Evolutionary conservation across 2,888 invertebrate species (phyloP).

Genomic region (Tinea trinotella): DNA sequence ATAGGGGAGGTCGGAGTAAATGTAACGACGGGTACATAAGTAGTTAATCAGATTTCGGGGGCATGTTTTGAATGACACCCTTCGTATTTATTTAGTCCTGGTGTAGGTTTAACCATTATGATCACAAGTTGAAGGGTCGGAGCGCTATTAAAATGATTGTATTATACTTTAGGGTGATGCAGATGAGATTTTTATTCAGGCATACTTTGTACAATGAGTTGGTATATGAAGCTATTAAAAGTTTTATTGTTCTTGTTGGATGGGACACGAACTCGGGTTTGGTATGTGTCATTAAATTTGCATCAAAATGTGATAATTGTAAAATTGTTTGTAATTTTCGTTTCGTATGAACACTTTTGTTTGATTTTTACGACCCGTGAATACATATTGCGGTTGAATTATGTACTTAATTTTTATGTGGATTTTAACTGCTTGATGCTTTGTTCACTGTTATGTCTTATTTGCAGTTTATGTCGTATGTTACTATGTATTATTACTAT

Average conservation of each 20-base stretch:
- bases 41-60: conserved; percentile 68
- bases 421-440: background rate
- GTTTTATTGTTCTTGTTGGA: conserved; percentile 23
- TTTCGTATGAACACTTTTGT: conserved; percentile 20
- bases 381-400: background rate
- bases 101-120: conserved; percentile 31
- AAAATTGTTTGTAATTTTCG: conserved; percentile 36
- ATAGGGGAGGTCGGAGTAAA: conserved; percentile 45
- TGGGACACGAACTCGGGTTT: conserved; percentile 2
- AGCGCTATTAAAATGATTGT: conserved; percentile 52
- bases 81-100: conserved; percentile 61
- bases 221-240: conserved; percentile 16
- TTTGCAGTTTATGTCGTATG: too few relatives aligned
- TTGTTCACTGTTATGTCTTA: background rate
- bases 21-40: conserved; percentile 60
- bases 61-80: conserved; percentile 45
- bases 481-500: too few relatives aligned
- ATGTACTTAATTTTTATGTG: conserved; percentile 1
- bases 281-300: conserved; percentile 51
- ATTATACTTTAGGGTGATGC: conserved; percentile 37
- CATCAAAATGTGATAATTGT: conserved; percentile 60
- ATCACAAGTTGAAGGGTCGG: conserved; percentile 22
- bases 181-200: conserved; percentile 39
- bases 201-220: conserved; percentile 12
- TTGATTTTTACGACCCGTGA: conserved; percentile 14